phyloP scores from a whole-genome alignment of 2,888 invertebrate species.

The Cryptocheilus praepositus region DNA sequence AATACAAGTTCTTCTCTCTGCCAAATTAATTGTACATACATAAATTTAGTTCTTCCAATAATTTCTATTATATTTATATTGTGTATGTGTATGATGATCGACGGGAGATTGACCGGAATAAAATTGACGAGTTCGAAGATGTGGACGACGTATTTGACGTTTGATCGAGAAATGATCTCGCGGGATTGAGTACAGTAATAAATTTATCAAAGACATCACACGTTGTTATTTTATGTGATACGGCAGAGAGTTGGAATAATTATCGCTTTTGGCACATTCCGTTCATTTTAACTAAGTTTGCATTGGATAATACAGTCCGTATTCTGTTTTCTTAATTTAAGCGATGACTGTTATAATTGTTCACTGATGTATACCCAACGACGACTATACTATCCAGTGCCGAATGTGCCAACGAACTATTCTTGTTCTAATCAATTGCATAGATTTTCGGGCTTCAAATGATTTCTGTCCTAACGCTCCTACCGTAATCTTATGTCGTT shows the following conservation, averaged over 20 bases:
- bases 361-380: not conserved
- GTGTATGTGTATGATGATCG: not conserved
- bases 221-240: slow-evolving; percentile 17
- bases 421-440: too few relatives aligned
- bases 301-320: not conserved
- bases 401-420: slow-evolving; percentile 27
- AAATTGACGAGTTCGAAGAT: too few relatives aligned
- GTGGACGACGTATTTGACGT: too few relatives aligned
- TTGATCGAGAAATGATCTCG: not conserved
- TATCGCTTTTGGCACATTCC: slow-evolving; percentile 29
- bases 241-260: slow-evolving; percentile 41
- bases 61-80: slow-evolving; percentile 22
- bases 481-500: too few relatives aligned
- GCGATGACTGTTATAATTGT: slow-evolving; percentile 12
- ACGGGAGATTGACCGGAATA: not conserved
- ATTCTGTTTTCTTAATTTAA: too few relatives aligned
- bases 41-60: slow-evolving; percentile 22
- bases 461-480: too few relatives aligned
- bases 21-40: slow-evolving; percentile 44
- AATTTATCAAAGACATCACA: slow-evolving; percentile 8
- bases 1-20: slow-evolving; percentile 42
- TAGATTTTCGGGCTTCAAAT: too few relatives aligned
- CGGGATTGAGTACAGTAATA: not conserved
- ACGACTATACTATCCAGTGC: slow-evolving; percentile 6
- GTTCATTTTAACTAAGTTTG: slow-evolving; percentile 9